These are phyloP conservation scores for Sceliomorpha sp. DNA, from an alignment of 2,888 invertebrate species.

Conservation along the genomic window DNA sequence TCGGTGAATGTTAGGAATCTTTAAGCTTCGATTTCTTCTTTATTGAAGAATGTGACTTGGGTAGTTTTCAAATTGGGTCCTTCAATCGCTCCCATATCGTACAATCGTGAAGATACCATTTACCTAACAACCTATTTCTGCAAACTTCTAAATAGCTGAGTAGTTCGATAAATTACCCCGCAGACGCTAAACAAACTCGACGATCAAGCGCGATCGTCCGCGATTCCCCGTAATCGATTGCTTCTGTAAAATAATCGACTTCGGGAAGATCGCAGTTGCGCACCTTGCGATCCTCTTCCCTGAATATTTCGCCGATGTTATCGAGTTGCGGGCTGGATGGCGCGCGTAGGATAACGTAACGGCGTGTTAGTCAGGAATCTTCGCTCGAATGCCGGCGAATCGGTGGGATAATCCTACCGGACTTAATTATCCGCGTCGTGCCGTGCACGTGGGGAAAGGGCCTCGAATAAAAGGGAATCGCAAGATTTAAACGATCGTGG, in stretches of 20 bases:
- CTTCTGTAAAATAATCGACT: slow-evolving; percentile 43
- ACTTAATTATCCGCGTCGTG: slow-evolving; percentile 61
- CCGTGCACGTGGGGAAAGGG: slow-evolving; percentile 41
- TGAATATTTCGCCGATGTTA: slow-evolving; percentile 45
- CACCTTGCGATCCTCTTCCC: slow-evolving; percentile 27
- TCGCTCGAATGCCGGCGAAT: slow-evolving; percentile 46
- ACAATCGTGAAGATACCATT: too few relatives aligned
- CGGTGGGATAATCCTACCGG: slow-evolving; percentile 59
- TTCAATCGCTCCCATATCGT: too few relatives aligned
- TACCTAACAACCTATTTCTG: too few relatives aligned
- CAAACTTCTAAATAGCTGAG: too few relatives aligned
- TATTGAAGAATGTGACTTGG: too few relatives aligned
- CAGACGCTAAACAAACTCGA: too few relatives aligned
- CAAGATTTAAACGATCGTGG: slow-evolving; percentile 52
- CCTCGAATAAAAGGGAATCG: slow-evolving; percentile 53
- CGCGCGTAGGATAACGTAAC: slow-evolving; percentile 35
- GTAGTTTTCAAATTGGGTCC: too few relatives aligned
- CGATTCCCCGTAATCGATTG: slow-evolving; percentile 43
- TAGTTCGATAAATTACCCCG: too few relatives aligned
- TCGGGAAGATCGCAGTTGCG: slow-evolving; percentile 24
- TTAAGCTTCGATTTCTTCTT: too few relatives aligned
- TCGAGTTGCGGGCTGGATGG: slow-evolving; percentile 19
- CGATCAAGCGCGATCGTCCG: too few relatives aligned
- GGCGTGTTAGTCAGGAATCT: slow-evolving; percentile 42
- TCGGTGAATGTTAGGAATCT: too few relatives aligned